Percentiles rank a stretch among this genome's conserved stretches.
phyloP scores from a whole-genome alignment of 2,888 invertebrate genomes.

The Aricia artaxerxes region DNA sequence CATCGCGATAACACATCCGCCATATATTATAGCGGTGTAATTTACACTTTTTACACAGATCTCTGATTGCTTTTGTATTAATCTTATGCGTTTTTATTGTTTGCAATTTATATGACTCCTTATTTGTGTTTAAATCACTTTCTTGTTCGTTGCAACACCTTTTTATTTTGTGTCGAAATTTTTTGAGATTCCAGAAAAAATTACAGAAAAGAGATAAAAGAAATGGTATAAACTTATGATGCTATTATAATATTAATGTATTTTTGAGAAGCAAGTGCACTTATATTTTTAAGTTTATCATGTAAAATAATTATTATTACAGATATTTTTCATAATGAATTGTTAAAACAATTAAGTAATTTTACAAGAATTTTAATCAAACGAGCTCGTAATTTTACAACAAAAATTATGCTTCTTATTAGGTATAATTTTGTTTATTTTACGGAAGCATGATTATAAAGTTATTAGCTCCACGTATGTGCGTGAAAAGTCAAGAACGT shows the following conservation, averaged over 20 bases:
- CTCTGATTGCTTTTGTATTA: conserved; percentile 41
- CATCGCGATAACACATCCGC: conserved; percentile 45
- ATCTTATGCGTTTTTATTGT: conserved; percentile 34
- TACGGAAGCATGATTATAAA: not conserved
- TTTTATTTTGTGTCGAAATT: not conserved
- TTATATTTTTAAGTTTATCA: too few relatives aligned
- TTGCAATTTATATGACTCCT: conserved; percentile 28
- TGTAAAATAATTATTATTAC: not conserved
- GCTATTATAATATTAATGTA: too few relatives aligned
- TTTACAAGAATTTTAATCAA: not conserved
- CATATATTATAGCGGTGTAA: conserved; percentile 41
- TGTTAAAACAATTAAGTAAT: not conserved
- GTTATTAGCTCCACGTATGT: not conserved
- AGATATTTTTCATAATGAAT: not conserved
- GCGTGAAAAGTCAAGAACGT: conserved; percentile 3
- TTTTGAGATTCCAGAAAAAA: not conserved
- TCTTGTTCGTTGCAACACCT: not conserved
- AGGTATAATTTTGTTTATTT: conserved; percentile 2
- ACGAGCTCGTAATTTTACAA: not conserved
- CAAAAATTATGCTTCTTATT: not conserved
- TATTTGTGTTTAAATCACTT: conserved; percentile 2
- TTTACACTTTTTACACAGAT: conserved; percentile 43
- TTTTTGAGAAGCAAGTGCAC: not conserved
- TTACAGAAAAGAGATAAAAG: not conserved
- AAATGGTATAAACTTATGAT: too few relatives aligned